Evolutionary conservation across 2,113 vertebrate genomes (phyloP).

Genomic region (Anhinga rufa): DNA sequence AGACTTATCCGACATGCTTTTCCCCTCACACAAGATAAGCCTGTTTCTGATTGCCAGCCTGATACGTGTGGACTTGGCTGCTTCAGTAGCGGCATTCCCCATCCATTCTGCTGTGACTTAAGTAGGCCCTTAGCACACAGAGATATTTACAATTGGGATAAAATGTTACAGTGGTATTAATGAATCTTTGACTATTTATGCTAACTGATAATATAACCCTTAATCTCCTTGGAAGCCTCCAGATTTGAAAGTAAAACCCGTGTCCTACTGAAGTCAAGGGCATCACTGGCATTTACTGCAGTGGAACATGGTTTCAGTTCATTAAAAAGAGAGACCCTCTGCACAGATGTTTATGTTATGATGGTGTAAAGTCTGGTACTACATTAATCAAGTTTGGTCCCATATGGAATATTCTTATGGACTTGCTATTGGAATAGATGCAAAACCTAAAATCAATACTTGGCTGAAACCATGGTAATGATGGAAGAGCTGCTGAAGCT

Average conservation of each 20-base stretch:
- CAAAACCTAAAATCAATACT: not conserved
- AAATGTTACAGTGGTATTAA: not conserved
- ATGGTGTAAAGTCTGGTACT: not conserved
- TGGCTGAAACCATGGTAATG: not conserved
- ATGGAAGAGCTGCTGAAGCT: slow-evolving; percentile 40
- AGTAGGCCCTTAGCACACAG: not conserved
- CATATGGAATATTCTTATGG: not conserved
- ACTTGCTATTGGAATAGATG: not conserved
- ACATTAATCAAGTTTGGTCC: not conserved
- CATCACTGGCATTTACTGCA: not conserved
- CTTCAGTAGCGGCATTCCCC: not conserved
- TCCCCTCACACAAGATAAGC: not conserved
- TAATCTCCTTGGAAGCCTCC: not conserved
- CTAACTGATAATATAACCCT: not conserved
- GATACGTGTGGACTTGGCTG: not conserved
- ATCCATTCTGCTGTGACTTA: not conserved
- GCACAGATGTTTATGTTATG: not conserved
- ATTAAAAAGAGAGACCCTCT: not conserved
- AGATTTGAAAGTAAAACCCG: not conserved
- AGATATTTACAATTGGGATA: not conserved
- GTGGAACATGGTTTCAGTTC: not conserved
- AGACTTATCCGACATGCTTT: not conserved
- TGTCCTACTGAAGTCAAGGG: not conserved
- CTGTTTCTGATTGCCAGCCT: not conserved
- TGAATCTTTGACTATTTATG: not conserved